Evolutionary conservation across 2,113 vertebrate genomes (phyloP), one percentile per base, ranked within the genome.

Genomic region (Prochilodus magdalenae): DNA sequence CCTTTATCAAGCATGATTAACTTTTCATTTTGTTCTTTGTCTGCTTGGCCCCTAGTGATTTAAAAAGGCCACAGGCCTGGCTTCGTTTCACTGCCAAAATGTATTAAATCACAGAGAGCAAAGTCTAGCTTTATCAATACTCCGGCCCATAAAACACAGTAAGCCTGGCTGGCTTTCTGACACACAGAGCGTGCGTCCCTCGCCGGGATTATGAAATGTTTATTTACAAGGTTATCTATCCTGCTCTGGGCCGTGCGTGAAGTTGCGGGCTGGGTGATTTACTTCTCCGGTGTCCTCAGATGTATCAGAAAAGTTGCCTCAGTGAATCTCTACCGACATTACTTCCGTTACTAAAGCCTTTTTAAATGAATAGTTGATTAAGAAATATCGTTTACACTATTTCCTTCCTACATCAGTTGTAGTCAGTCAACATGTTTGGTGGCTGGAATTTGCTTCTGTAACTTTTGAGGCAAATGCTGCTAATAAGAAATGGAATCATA

Each of bases 151-250:
- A 47, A 77, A 65, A 49, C 60, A 65, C 40, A 27, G 16, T 8
- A 24, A 20, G 36, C 40, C 40, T 65, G 62, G 18, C 20, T 16
- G 36, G 24, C n/a, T 36, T 27, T 18, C 40, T 65, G 44, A 77
- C 40, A 63, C 75, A n/a, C 3, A 6, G 33, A 44, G 47, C 18
- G 27, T 27, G 15, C 33, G 10, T 11, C 40, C 26, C 57, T 60
- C 40, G 26, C 5, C 3, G 4, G 73, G 59, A 65, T 16, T 27
- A 76, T 63, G n/a, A 20, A 49, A 76, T 65, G 33, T 70, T 70
- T 63, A 76, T 63, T 63, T 63, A 63, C 59, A 49, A 62, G 74
- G 36, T 70, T 70, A 40, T 67, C 29, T 67, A 36, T 70, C 66
- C 36, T 44, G 66, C 33, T 4, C 66, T 70, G 36, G 36, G 66